Conservation (phyloP, 2,113 vertebrate species). For the Mormyrus iriodes region DNA sequence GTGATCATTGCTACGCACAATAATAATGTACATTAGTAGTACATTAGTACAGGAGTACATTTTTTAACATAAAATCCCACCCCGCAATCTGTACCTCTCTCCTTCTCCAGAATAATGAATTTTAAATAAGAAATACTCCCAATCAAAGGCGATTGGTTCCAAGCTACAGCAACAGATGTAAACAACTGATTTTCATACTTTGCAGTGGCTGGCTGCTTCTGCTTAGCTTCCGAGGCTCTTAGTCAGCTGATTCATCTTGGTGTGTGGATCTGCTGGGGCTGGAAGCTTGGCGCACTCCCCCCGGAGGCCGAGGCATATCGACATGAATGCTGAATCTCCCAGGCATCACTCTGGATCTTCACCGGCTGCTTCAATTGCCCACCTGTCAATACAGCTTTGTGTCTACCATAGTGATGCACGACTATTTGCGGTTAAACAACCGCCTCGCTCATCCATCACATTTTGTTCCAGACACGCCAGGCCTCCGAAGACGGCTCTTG, state of each 20-base stretch:
- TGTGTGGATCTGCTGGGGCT: background rate
- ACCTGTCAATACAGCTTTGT: slow-evolving; percentile 29
- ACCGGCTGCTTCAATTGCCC: slow-evolving; percentile 9
- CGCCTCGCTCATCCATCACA: slow-evolving; percentile 23
- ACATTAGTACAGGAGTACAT: no score
- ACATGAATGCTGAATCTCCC: background rate
- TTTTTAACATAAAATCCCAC: no score
- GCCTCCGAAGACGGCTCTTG: background rate
- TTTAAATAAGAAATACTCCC: background rate
- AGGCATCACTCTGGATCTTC: slow-evolving; percentile 9
- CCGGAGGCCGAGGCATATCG: background rate
- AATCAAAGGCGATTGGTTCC: background rate
- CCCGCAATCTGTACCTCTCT: no score
- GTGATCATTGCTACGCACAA: no score
- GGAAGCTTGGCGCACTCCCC: background rate
- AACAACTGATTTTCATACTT: background rate
- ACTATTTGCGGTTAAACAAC: slow-evolving; percentile 11
- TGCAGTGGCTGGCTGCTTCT: background rate
- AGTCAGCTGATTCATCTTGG: background rate
- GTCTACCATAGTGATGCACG: slow-evolving; percentile 17
- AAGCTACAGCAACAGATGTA: background rate
- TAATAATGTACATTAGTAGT: no score
- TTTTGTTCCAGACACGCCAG: slow-evolving; percentile 15
- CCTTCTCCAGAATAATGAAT: background rate
- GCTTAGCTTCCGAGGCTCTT: background rate